Evolutionary conservation across 2,797 vertebrate genomes (phyloP), one percentile per base, ranked within the genome.

Genomic region (Bradypodion ventrale): DNA sequence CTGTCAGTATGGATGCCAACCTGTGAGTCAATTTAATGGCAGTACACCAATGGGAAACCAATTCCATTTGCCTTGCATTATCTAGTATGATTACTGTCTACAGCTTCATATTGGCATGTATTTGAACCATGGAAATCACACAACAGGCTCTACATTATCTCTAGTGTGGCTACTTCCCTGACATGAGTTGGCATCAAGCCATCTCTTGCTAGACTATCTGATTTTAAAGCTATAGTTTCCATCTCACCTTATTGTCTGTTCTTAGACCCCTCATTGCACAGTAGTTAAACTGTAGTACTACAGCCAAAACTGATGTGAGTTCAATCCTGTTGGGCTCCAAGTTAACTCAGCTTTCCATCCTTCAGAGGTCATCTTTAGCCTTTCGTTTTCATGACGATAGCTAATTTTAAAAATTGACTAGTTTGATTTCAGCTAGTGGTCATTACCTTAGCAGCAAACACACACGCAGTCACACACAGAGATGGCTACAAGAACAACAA

Each of bases 151-250:
- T 10, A 27, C 35, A 7, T 49, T n/a, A 5, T 42, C 29, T 8
- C 52, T 68, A 29, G 1, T 72, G 9, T 42, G 49, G 32, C n/a
- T 49, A 29, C 52, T 66, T 32, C 44, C 62, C 35, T 73, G 76
- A 15, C 25, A 29, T 73, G 7, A 5, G n/a, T 6, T 35, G 74
- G 35, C 46, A 75, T 68, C 46, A 6, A 25, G 75, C 44, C 25
- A 44, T 44, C 62, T 7, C 66, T 4, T 35, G 29, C n/a, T 2
- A 66, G 21, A 23, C 8, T 60, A 66, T 13, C 42, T 60, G 62
- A 44, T 32, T 85, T 81, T 23, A 59, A 75, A 60, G n/a, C 62
- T 69, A 19, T 6, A 62, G 72, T 76, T 73, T 80, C 6, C 74
- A 12, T 35, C 19, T 85, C 46, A 12, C 8, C 12, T n/a, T 25